Conservation (phyloP, 2,113 vertebrate genomes). For the Carollia perspicillata region DNA sequence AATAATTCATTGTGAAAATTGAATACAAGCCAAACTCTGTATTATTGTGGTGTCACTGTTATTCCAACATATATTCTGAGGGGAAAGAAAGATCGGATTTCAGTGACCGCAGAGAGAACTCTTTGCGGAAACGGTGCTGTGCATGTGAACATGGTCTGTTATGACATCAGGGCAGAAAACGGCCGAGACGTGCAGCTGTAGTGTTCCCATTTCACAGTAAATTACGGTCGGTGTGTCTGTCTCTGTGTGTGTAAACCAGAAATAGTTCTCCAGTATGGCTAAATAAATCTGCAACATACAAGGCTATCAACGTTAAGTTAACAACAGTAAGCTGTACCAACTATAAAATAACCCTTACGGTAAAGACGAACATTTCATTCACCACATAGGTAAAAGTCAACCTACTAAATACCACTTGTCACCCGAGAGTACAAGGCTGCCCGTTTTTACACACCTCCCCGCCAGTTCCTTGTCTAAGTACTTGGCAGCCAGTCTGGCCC, state of each 20-base stretch:
- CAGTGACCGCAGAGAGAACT: not conserved
- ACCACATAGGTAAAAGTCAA: not conserved
- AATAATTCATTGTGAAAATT: slow-evolving; percentile 3
- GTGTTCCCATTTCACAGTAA: not conserved
- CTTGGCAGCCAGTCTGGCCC: slow-evolving; percentile 95
- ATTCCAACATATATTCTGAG: not conserved
- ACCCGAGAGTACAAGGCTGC: not conserved
- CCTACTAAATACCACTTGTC: not conserved
- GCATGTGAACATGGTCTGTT: not conserved
- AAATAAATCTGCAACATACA: not conserved
- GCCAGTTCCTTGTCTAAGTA: slow-evolving; percentile 98
- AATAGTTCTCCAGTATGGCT: not conserved
- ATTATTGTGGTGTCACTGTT: not conserved
- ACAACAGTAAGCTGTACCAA: not conserved
- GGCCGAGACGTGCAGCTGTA: not conserved
- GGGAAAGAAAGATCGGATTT: not conserved
- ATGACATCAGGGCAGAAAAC: not conserved
- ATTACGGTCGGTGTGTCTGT: not conserved
- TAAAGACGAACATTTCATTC: not conserved
- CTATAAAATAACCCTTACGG: not conserved
- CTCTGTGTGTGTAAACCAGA: not conserved
- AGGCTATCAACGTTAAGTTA: not conserved
- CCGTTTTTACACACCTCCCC: slow-evolving; percentile 87
- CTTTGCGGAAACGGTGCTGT: not conserved
- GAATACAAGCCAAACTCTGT: not conserved